Evolutionary conservation across 2,113 vertebrate genomes (phyloP), one percentile per base, ranked within the genome.

Genomic region (Salvelinus sp.): DNA sequence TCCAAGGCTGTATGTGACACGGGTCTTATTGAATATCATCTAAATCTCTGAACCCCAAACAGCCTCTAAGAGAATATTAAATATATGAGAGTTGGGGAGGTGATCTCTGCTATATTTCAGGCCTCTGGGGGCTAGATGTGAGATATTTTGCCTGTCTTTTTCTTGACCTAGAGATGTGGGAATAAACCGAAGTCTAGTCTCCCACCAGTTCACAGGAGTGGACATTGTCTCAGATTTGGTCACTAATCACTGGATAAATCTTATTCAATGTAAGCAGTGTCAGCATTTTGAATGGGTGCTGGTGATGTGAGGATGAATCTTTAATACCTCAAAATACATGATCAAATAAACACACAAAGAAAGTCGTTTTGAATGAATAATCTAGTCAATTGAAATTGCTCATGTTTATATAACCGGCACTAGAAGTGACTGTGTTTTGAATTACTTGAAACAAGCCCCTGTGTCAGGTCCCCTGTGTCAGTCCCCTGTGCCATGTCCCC

Each of bases 111-210:
- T 47, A 22, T 22, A 62, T n/a, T 62, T 62, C 58, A 62, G 48
- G 64, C 44, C 86, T n/a, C 38, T 3, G 60, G 75, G 88, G 86
- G 66, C 87, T 77, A 75, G 38, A 44, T 44, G 80, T 81, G 50
- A 16, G 82, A 81, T 64, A 86, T 25, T 25, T 13, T 82, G 80
- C 87, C 82, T 82, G 84, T 87, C 9, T 87, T 58, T 44, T 71
- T 2, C 67, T 71, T 69, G 14, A 65, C 67, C 66, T 77, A 79
- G 82, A 75, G 75, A 86, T 85, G 71, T 81, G 74, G 88, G 88
- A 92, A 89, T 89, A 80, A 88, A 85, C 33, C 73, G 58, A 18
- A 84, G 77, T 76, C 67, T 18, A 20, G 74, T 63, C 82, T 91
- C 82, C 75, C 83, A 83, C 83, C 81, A 79, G 82, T 25, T 44